Base-by-base conservation (phyloP, 1,140 invertebrate species). In the Tetragonula clypearis region DNA sequence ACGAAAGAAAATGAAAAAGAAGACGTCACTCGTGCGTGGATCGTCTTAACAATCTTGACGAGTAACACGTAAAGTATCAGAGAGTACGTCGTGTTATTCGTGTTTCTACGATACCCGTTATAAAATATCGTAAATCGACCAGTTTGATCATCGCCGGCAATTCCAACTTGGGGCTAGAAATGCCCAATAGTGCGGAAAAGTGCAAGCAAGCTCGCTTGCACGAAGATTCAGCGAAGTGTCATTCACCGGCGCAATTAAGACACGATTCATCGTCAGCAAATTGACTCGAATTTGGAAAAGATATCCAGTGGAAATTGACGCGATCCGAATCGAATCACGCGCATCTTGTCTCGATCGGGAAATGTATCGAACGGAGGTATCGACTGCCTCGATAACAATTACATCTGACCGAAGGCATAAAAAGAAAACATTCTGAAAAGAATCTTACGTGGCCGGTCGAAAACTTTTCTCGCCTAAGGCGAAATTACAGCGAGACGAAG, bases 321-420 rank as follows among this genome's bases (percentile, higher is more conserved):
- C n/a, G 21, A 56, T 19, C 8, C 30, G 30, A 30, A 30, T 30
- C 30, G 30, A 30, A 30, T 30, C 30, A 30, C 30, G 17, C 26
- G 17, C 17, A 41, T 30, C 2, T 23, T 60, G 23, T 19, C 49
- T n/a, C 1, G 26, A 21, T 19, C 12, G 9, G 72, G 62, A 82
- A 75, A 35, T 66, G n/a, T 75, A 15, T 66, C 21, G 49, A 82
- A 3, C 35, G 1, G 41, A 49, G 8, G 41, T 49, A 49, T 41
- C 41, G 8, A 84, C 74, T 35, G 55, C 35, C n/a, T 72, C 79
- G 58, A 66, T 60, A 49, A 80, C 85, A 84, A 88, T 88, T 83
- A 87, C 30, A 62, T 74, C 53, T 75, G 65, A 85, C 79, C 85
- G n/a, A 60, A 79, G 72, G 41, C 26, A 74, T 88, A 3, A 35